Evolutionary conservation across 2,113 vertebrate species (phyloP), one percentile per base, ranked within the genome.

Genomic region (Hoplias malabaricus): DNA sequence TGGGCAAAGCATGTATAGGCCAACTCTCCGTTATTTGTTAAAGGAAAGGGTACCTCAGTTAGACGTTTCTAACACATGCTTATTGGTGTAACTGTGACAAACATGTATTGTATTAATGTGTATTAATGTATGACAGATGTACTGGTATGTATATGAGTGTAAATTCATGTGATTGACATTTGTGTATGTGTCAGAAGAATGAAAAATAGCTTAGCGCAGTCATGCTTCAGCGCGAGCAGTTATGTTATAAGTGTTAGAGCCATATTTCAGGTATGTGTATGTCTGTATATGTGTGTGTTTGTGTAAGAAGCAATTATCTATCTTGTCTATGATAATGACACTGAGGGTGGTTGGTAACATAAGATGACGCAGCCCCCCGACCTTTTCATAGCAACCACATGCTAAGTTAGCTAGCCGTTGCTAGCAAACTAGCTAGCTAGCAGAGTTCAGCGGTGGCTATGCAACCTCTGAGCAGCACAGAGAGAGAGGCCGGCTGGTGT

Each of bases 401-500:
- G 48, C 67, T 77, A 42, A 40, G 77, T 79, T 82, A 73, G 80
- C 83, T 73, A 77, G 82, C 43, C 38, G 27, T 54, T 2, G 14
- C 57, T 19, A 46, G 71, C 48, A 75, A 75, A 69, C 27, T 16
- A 40, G 66, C 67, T 42, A 75, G 59, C 67, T 73, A 71, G 76
- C 56, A 14, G 54, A 80, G 34, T n/a, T 42, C 40, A 13, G 46
- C 13, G 38, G 73, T 73, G 61, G 42, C 83, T 82, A 84, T 79
- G 83, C 31, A 77, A 79, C 77, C 76, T 79, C 68, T 65, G 73
- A 78, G 79, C 71, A 79, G 71, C 75, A 82, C 62, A 79, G 48
- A 79, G 31, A 67, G 68, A 72, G 73, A 82, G 80, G 69, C 77
- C 56, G 80, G 80, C 63, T 80, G 78, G 79, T 83, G 78, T 77